Conservation (phyloP, 64 coral and sea anemone genomes). For the Anthopleura sola region DNA sequence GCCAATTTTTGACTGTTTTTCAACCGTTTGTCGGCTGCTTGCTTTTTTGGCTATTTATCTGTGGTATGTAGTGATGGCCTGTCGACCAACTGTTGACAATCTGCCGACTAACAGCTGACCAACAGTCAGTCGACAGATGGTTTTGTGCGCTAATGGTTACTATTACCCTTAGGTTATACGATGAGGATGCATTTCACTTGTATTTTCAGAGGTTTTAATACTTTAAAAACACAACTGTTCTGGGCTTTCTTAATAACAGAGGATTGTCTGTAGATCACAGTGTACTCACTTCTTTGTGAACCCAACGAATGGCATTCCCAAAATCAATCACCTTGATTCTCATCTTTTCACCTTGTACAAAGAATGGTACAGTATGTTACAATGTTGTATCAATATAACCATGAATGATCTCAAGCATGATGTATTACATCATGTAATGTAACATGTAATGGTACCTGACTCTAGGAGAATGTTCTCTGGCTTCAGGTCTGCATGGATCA, state of each 20-base stretch:
- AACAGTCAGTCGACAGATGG: too few species aligned
- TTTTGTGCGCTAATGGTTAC: too few species aligned
- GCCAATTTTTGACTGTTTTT: too few species aligned
- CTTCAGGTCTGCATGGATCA: slow-evolving; percentile 96
- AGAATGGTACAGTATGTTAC: neutral
- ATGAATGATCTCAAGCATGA: neutral
- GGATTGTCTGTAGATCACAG: neutral
- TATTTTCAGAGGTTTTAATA: neutral
- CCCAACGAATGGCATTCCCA: slow-evolving; percentile 86
- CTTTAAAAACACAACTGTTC: too few species aligned
- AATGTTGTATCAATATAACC: neutral
- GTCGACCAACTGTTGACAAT: too few species aligned
- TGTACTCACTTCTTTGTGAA: slow-evolving; percentile 69
- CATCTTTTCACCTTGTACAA: slow-evolving; percentile 56
- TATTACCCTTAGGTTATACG: neutral
- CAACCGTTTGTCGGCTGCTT: too few species aligned
- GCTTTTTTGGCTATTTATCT: too few species aligned
- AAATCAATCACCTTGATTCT: slow-evolving; percentile 92
- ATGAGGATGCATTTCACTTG: neutral
- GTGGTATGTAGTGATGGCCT: too few species aligned
- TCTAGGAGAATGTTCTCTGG: slow-evolving; percentile 96
- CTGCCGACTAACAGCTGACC: too few species aligned
- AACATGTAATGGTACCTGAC: slow-evolving; percentile 15
- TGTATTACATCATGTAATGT: too few species aligned
- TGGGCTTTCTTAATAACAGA: too few species aligned